phyloP scores from a whole-genome alignment of 1,140 invertebrate species.

The Dendrolimus punctatus region DNA sequence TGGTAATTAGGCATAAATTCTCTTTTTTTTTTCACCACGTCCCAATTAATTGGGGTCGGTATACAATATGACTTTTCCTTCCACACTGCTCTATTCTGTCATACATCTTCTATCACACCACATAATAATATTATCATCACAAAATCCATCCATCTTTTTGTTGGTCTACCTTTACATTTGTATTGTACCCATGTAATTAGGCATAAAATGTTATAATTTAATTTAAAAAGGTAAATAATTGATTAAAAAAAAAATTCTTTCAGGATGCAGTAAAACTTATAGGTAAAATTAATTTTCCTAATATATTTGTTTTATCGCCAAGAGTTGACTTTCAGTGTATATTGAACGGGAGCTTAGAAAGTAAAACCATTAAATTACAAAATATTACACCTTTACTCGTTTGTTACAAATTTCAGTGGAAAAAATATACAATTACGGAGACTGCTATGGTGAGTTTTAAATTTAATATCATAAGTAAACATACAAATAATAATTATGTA shows the following conservation, averaged over 20 bases:
- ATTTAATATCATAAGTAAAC: neutral
- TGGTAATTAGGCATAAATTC: no score
- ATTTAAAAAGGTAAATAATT: neutral
- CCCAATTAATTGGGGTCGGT: no score
- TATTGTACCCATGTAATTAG: no score
- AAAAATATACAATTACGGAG: constrained; percentile 29
- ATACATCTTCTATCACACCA: no score
- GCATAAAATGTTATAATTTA: no score
- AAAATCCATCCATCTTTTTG: no score
- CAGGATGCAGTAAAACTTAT: constrained; percentile 55
- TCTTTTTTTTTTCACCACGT: no score
- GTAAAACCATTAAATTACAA: constrained; percentile 55
- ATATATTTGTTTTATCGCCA: constrained; percentile 43
- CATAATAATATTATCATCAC: no score
- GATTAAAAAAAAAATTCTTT: constrained; percentile 16
- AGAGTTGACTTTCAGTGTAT: constrained; percentile 54
- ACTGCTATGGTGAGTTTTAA: constrained; percentile 20
- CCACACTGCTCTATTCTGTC: no score
- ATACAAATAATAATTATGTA: no score
- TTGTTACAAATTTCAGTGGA: constrained; percentile 56
- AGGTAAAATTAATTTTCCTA: constrained; percentile 58
- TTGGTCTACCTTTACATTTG: no score
- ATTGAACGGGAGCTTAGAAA: constrained; percentile 43
- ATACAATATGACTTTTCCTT: no score
- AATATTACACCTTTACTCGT: constrained; percentile 50